A percentile compares a stretch with the other conserved stretches of the same genome.
Evolutionary conservation across 1,140 invertebrate genomes (phyloP).

Genomic region (Caenorhabditis remanei): DNA sequence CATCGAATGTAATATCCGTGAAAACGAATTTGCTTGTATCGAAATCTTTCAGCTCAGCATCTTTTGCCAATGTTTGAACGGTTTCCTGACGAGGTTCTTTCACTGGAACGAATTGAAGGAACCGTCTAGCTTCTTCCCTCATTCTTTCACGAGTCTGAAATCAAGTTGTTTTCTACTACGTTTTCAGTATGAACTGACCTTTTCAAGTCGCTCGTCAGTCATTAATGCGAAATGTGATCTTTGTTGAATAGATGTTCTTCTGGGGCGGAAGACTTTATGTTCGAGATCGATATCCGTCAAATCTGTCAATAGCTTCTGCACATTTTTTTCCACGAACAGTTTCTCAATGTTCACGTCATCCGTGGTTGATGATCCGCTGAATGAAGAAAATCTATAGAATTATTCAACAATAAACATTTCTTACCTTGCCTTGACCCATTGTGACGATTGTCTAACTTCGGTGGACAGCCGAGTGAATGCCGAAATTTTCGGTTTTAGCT

Average conservation of each 20-base stretch:
- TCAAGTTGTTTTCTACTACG: not conserved
- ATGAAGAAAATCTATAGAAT: not conserved
- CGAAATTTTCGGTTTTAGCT: slow-evolving; percentile 7
- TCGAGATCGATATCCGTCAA: slow-evolving; percentile 85
- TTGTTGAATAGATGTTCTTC: slow-evolving; percentile 80
- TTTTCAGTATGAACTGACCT: slow-evolving; percentile 2
- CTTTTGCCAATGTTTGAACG: slow-evolving; percentile 82
- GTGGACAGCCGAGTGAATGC: not conserved
- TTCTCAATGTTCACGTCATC: slow-evolving; percentile 72
- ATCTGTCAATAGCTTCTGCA: slow-evolving; percentile 85
- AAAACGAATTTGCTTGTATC: slow-evolving; percentile 85
- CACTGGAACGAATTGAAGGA: slow-evolving; percentile 91
- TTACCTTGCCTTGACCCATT: slow-evolving; percentile 41
- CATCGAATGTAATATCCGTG: slow-evolving; percentile 89
- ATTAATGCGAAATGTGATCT: slow-evolving; percentile 87
- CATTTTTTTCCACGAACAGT: slow-evolving; percentile 84
- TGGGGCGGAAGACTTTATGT: slow-evolving; percentile 83
- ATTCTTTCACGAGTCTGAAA: slow-evolving; percentile 80
- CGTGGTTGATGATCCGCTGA: not conserved
- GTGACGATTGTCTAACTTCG: not conserved
- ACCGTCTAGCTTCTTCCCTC: slow-evolving; percentile 81
- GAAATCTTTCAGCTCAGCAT: slow-evolving; percentile 86
- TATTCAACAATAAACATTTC: not conserved
- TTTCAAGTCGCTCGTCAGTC: slow-evolving; percentile 82
- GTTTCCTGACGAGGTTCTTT: slow-evolving; percentile 81